phyloP scores from a whole-genome alignment of 2,797 vertebrate species.

The Lepus townsendii region DNA sequence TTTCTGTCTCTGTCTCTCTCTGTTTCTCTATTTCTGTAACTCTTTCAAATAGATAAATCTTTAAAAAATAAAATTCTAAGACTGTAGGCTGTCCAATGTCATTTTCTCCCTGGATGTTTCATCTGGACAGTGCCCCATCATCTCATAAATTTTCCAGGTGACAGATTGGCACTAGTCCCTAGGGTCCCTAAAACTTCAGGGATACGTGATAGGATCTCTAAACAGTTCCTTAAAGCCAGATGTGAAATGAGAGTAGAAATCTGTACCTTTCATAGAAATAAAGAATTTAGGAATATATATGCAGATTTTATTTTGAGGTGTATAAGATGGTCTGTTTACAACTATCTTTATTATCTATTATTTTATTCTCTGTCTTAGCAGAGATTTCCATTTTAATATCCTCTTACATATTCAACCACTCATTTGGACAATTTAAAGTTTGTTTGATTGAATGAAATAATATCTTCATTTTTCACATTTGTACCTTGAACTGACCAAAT shows the following conservation, averaged over 20 bases:
- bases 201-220: neutral
- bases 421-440: neutral
- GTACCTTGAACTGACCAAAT: neutral
- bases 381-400: neutral
- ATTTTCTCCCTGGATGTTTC: neutral
- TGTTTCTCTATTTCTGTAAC: no score
- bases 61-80: no score
- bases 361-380: neutral
- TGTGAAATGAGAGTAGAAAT: neutral
- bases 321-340: neutral
- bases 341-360: neutral
- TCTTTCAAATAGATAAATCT: no score
- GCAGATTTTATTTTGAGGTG: constrained; percentile 15
- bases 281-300: neutral
- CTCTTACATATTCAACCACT: neutral
- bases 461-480: constrained; percentile 28
- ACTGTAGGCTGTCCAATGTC: neutral
- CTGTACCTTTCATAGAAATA: neutral
- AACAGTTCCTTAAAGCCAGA: neutral
- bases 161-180: neutral
- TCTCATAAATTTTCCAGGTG: neutral
- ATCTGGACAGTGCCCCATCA: neutral
- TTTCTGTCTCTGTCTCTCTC: no score
- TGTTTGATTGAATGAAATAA: neutral
- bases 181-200: no score